Evolutionary conservation across 2,888 invertebrate genomes (phyloP).

Genomic region (Gymnoscelis rufifasciata): DNA sequence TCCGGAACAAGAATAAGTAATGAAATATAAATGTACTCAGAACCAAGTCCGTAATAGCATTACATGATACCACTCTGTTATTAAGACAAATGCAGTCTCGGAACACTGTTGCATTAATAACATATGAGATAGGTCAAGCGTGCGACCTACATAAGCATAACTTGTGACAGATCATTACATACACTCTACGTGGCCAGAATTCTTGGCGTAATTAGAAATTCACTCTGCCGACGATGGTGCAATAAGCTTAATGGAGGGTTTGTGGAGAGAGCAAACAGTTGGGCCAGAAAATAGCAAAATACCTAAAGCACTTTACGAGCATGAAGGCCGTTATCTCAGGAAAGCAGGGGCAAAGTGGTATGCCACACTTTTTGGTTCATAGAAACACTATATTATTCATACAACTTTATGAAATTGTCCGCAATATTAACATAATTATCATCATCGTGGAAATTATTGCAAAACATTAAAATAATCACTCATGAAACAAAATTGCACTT

Average conservation of each 20-base stretch:
- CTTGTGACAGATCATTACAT: constrained; percentile 22
- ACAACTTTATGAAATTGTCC: too few relatives aligned
- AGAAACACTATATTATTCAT: too few relatives aligned
- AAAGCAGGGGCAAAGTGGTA: not conserved
- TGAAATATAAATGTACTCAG: too few relatives aligned
- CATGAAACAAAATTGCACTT: too few relatives aligned
- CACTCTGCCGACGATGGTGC: constrained; percentile 33
- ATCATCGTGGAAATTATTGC: too few relatives aligned
- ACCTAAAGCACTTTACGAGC: not conserved
- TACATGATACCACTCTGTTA: not conserved
- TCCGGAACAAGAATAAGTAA: not conserved
- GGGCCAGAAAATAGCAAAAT: not conserved
- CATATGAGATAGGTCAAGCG: constrained; percentile 12
- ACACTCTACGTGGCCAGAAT: constrained; percentile 31
- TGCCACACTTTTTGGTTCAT: too few relatives aligned
- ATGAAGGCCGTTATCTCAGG: not conserved
- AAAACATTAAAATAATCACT: too few relatives aligned
- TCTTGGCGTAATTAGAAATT: constrained; percentile 41
- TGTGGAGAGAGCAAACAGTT: constrained; percentile 8
- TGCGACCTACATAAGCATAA: constrained; percentile 13
- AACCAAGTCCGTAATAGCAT: not conserved
- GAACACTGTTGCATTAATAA: constrained; percentile 3
- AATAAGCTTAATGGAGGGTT: constrained; percentile 39
- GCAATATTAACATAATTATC: too few relatives aligned
- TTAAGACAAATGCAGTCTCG: constrained; percentile 1